A percentile compares a stretch with the other conserved stretches of the same genome.
These are phyloP conservation scores for Dendrolimus punctatus DNA, from an alignment of 1,140 invertebrate species.

Conservation along the genomic window DNA sequence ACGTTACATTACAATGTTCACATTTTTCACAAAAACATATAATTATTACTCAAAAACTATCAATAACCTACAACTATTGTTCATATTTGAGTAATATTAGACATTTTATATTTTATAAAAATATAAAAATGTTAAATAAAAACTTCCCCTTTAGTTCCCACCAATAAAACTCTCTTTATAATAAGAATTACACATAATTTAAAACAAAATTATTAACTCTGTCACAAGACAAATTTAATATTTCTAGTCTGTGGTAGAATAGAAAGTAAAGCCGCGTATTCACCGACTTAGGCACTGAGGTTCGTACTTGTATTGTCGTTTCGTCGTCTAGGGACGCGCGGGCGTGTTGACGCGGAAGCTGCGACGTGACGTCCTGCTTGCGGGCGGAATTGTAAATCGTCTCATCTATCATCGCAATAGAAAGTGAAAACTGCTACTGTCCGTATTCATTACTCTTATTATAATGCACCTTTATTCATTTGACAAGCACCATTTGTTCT, in stretches of 20 bases:
- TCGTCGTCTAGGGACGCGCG: slow-evolving; percentile 13
- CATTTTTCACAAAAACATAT: too few species aligned
- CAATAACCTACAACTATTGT: too few species aligned
- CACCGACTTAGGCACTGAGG: too few species aligned
- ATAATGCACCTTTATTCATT: slow-evolving; percentile 9
- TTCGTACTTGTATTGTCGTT: slow-evolving; percentile 13
- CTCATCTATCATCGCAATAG: slow-evolving; percentile 45
- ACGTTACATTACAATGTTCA: too few species aligned
- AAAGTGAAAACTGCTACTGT: slow-evolving; percentile 56
- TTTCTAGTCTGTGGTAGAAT: slow-evolving; percentile 2
- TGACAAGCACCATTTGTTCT: too few species aligned
- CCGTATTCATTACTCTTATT: neutral
- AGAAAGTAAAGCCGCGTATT: slow-evolving; percentile 22
- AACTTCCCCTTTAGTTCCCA: too few species aligned
- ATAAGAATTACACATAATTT: neutral
- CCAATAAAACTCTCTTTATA: too few species aligned
- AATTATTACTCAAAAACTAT: too few species aligned
- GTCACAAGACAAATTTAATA: neutral
- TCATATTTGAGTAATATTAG: too few species aligned
- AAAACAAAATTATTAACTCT: slow-evolving; percentile 1
- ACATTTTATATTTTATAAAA: too few species aligned
- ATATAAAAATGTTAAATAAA: too few species aligned
- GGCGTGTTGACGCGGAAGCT: slow-evolving; percentile 40
- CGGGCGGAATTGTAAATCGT: slow-evolving; percentile 43
- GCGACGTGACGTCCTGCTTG: slow-evolving; percentile 46